Evolutionary conservation across 2,113 vertebrate genomes (phyloP), one percentile per base, ranked within the genome.

Genomic region (Ginglymostoma cirratum): DNA sequence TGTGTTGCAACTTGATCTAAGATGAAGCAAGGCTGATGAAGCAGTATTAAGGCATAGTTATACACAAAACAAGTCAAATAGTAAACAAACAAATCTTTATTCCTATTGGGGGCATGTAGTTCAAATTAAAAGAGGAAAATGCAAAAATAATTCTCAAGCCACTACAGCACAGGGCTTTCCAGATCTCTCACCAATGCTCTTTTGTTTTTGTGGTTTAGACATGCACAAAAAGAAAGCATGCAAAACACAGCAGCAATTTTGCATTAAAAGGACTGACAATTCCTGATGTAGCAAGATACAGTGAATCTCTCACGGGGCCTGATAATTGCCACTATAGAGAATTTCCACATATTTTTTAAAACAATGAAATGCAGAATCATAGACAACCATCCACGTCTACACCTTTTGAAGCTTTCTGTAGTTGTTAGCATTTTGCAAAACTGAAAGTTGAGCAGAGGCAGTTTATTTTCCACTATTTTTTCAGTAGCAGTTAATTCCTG

Each of bases 381-480:
- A 19, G 24, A 95, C 42, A 95, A 94, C 38, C 30, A 10, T 93
- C 89, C 69, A 52, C 94, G 69, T 69, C 94, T 72, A 95, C 94
- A 72, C 38, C 0, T 8, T 70, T 5, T 48, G 30, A 52, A 66
- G 42, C 15, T 72, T 95, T 95, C 69, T 95, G 94, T 34, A 52
- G 42, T 72, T 5, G 27, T 45, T 72, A 72, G 42, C 94, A 95
- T 17, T 95, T 95, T 95, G 66, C 69, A 95, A 95, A 48, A 45
- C 42, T 48, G 67, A 70, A 70, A 42, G 66, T 94, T 42, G 38
- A 72, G 69, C 52, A 17, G 65, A 93, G 61, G 61, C 89, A 93
- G 34, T 95, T 48, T 95, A 72, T 48, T 95, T 95, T 95, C 94
- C 94, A 95, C 45, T 95, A 95, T 15, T 52, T 76, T 94, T 95